Base-by-base conservation (phyloP, 2,113 vertebrate species). In the Mormyrus lacerda region DNA sequence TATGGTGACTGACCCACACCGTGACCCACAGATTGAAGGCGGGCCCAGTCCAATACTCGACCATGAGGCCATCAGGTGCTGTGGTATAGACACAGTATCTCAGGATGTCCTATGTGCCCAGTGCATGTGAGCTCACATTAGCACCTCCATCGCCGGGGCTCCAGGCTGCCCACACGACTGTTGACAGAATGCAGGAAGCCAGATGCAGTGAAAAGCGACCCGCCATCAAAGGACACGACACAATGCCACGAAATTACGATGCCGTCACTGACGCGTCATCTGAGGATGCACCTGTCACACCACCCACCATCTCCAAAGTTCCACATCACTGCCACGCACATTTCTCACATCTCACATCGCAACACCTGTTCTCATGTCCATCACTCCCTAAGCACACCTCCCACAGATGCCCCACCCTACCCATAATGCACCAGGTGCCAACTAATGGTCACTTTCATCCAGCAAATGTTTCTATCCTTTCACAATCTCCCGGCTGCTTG, bases 261-360 rank as follows among this genome's bases (percentile, higher is more conserved):
- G 58, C 48, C 76, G 89, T 90, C 85, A 90, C 45, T 27, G 79
- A 24, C 51, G 5, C 61, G 51, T 88, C 5, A 27, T 31, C 45
- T 35, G 35, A 61, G 86, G 88, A 84, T 90, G 45, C 15, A 85
- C 83, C 42, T 65, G 61, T 89, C 55, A 48, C 83, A 7, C 83
- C 90, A 79, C 91, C 91, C 83, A 90, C 89, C 79, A 53, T 51
- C 55, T 48, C 88, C 69, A 53, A 24, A 73, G 44, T 47, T 85
- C 82, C 19, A 11, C 44, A 76, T 89, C 87, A 50, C 84, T 42
- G 42, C 39, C 69, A 35, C 2, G 44, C 87, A n/a, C 21, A 61
- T 50, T 31, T 76, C 13, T 39, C 47, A 24, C 8, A 3, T 50
- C 53, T 55, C 21, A n/a, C n/a, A 17, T 19, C 17, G 15, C 83